A percentile compares a stretch with the other conserved stretches of the same genome.
These are phyloP conservation scores for Rhea pennata DNA, from an alignment of 2,113 vertebrate species.

Conservation along the genomic window DNA sequence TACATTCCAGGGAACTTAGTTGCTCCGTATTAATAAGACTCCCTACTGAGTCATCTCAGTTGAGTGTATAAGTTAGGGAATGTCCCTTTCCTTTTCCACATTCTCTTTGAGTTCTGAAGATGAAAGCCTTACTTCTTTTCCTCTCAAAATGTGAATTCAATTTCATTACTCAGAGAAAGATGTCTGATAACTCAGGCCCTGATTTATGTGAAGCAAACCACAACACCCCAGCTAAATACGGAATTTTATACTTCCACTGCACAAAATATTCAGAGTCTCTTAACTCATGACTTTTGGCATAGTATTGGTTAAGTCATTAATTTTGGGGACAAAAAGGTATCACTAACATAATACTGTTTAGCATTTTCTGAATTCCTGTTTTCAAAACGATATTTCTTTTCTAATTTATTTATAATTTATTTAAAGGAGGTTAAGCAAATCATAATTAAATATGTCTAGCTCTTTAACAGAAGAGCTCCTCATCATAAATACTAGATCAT, in stretches of 20 bases:
- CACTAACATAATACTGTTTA: neutral
- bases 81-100: neutral
- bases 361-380: neutral
- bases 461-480: neutral
- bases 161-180: neutral
- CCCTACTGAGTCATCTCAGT: neutral
- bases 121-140: neutral
- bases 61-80: neutral
- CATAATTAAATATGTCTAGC: neutral
- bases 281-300: neutral
- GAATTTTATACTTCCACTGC: neutral
- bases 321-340: neutral
- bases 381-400: neutral
- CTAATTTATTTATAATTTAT: neutral
- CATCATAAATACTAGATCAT: neutral
- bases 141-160: neutral
- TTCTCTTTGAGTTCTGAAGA: neutral
- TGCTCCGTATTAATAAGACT: neutral
- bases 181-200: neutral
- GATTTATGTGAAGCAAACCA: neutral
- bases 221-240: neutral
- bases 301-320: neutral
- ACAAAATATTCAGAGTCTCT: neutral
- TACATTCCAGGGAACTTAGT: neutral
- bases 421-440: neutral